These are phyloP conservation scores for Camponotus fellah DNA, from an alignment of 2,888 invertebrate species.

Conservation along the genomic window DNA sequence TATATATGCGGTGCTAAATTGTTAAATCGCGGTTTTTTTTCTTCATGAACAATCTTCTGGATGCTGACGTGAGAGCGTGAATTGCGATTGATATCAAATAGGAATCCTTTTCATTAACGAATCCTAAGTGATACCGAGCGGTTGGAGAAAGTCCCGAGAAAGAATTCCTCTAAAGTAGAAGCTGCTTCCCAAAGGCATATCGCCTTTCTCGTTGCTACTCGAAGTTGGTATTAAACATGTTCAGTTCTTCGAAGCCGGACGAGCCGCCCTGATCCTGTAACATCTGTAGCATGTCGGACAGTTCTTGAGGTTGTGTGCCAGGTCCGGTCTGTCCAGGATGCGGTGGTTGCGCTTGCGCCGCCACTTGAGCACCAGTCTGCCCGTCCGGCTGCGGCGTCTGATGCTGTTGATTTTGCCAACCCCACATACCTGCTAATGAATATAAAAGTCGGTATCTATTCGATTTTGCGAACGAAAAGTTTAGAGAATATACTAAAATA, in stretches of 20 bases:
- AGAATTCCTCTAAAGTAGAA: slow-evolving; percentile 60
- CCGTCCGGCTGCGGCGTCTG: slow-evolving; percentile 83
- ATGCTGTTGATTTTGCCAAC: slow-evolving; percentile 89
- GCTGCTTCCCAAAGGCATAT: slow-evolving; percentile 47
- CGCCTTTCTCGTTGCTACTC: slow-evolving; percentile 85
- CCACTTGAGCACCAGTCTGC: slow-evolving; percentile 82
- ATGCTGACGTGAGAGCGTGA: slow-evolving; percentile 64
- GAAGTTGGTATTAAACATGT: slow-evolving; percentile 95
- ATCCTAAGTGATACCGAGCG: slow-evolving; percentile 53
- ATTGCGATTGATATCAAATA: slow-evolving; percentile 63
- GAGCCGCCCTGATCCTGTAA: slow-evolving; percentile 93
- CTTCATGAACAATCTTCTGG: slow-evolving; percentile 44
- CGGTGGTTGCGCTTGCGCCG: slow-evolving; percentile 81
- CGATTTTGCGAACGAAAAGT: not conserved
- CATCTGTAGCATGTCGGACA: slow-evolving; percentile 97
- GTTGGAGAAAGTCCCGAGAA: slow-evolving; percentile 13
- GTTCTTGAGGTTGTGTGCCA: slow-evolving; percentile 92
- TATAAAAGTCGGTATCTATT: not conserved
- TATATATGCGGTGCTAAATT: slow-evolving; percentile 68
- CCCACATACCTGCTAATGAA: slow-evolving; percentile 90
- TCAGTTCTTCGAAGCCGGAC: slow-evolving; percentile 95
- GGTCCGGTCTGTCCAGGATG: slow-evolving; percentile 86
- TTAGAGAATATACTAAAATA: not conserved
- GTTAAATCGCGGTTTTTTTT: slow-evolving; percentile 41
- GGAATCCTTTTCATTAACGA: slow-evolving; percentile 25